A percentile compares a stretch with the other conserved stretches of the same genome.
Conservation (phyloP, 2,797 vertebrate genomes). For the Chelon labrosus region DNA sequence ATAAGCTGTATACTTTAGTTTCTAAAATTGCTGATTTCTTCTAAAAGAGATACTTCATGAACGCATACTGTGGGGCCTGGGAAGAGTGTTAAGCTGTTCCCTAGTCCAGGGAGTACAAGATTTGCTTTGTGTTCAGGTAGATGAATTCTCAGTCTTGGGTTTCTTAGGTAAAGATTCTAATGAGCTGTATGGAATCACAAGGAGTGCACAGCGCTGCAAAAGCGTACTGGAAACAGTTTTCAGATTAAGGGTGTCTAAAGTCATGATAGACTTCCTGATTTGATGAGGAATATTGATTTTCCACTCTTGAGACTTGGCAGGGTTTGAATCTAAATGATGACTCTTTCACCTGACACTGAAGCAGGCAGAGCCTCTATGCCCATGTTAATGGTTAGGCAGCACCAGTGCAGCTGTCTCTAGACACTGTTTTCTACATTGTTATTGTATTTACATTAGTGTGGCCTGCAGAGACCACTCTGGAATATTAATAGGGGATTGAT, state of each 20-base stretch:
- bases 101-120: not conserved
- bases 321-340: constrained; percentile 34
- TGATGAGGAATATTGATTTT: constrained; percentile 65
- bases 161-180: constrained; percentile 45
- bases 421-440: constrained; percentile 52
- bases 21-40: not conserved
- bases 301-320: constrained; percentile 33
- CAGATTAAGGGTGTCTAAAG: constrained; percentile 23
- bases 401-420: constrained; percentile 42
- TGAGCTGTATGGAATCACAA: constrained; percentile 66
- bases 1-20: not conserved
- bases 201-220: constrained; percentile 42
- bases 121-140: constrained; percentile 21
- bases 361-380: constrained; percentile 12
- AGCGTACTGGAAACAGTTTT: constrained; percentile 31
- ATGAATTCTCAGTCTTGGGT: constrained; percentile 31
- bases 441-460: constrained; percentile 49
- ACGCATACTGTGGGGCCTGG: too few relatives aligned
- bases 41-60: not conserved
- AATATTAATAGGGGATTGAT: constrained; percentile 71
- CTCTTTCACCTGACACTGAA: constrained; percentile 43
- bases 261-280: constrained; percentile 48
- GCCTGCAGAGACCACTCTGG: constrained; percentile 59
- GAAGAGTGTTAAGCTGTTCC: too few relatives aligned
- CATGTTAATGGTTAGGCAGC: constrained; percentile 26